Base-by-base conservation (phyloP, 1,140 invertebrate species). In the Batillaria attramentaria region DNA sequence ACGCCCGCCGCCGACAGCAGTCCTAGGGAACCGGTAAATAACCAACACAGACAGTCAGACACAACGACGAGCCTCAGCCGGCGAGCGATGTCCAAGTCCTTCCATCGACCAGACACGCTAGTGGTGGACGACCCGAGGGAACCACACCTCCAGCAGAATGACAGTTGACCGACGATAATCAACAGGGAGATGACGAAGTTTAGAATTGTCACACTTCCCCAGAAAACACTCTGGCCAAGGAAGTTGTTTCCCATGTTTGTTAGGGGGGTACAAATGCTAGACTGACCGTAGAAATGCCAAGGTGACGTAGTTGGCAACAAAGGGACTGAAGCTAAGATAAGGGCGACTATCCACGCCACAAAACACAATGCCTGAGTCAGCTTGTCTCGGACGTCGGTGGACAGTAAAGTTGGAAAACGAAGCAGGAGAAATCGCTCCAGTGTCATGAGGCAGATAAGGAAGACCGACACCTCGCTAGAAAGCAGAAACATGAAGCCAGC, bases 391-490 rank as follows among this genome's bases (percentile, higher is more conserved):
- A 6, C 46, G 82, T 1, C 84, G 54, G 16, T 68, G 77, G 13
- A 79, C 60, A 6, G 77, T 50, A n/a, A 62, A 5, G 4, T 77
- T 50, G 31, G 87, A 72, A 83, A 88, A 20, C 84, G 79, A 39
- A 89, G 79, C 5, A 77, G 80, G 0, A 86, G 33, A 57, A 85
- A 81, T 10, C 87, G 69, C 60, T 89, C 88, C 13, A 86, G 31
- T 3, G 87, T 84, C 60, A 88, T 87, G 18, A 88, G 72, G 33
- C 77, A 79, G 0, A 89, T 78, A 62, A 86, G 84, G 62, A 85
- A 72, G 46, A 83, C 84, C 1, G 86, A 87, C 2, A 80, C 77
- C 66, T 89, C 86, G 43, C 74, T 84, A 2, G 87, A 86, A 0
- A 86, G 50, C 3, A 83, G 83, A 33, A 84, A 79, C 13, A 88